Conservation (phyloP, 2,888 invertebrate species). For the Stramonita haemastoma region DNA sequence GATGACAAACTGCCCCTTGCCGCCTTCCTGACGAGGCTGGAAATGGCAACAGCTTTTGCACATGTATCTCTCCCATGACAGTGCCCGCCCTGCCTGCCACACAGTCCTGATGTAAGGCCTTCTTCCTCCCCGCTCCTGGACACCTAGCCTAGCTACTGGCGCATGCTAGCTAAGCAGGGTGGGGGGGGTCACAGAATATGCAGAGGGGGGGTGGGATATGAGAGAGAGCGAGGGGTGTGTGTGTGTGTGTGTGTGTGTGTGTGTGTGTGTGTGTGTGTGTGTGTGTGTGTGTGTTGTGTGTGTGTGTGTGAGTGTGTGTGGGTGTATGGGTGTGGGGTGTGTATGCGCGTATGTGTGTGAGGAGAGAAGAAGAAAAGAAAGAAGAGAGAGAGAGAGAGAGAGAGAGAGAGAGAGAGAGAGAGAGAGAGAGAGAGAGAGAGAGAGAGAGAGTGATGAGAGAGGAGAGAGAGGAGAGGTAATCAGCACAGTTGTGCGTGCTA, state of each 20-base stretch:
- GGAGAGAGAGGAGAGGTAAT: no score
- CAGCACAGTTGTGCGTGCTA: no score
- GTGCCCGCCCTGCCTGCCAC: constrained; percentile 8
- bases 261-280: no score
- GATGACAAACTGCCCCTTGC: constrained; percentile 24
- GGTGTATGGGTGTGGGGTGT: no score
- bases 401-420: neutral
- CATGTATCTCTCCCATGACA: constrained; percentile 13
- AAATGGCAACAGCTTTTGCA: constrained; percentile 13
- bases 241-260: neutral
- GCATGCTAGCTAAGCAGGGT: neutral
- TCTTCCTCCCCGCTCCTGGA: neutral
- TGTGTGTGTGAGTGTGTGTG: neutral
- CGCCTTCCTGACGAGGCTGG: constrained; percentile 9
- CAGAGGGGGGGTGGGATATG: neutral
- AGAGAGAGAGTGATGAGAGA: neutral
- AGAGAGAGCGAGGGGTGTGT: neutral
- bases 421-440: constrained; percentile 4
- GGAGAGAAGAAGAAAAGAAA: no score
- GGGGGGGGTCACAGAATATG: neutral
- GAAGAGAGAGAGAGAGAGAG: neutral
- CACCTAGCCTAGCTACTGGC: neutral
- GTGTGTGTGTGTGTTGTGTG: no score
- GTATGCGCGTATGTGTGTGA: neutral
- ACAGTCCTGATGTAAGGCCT: neutral